Base-by-base conservation (phyloP, 1,140 invertebrate species). In the Plectus sambesii region DNA sequence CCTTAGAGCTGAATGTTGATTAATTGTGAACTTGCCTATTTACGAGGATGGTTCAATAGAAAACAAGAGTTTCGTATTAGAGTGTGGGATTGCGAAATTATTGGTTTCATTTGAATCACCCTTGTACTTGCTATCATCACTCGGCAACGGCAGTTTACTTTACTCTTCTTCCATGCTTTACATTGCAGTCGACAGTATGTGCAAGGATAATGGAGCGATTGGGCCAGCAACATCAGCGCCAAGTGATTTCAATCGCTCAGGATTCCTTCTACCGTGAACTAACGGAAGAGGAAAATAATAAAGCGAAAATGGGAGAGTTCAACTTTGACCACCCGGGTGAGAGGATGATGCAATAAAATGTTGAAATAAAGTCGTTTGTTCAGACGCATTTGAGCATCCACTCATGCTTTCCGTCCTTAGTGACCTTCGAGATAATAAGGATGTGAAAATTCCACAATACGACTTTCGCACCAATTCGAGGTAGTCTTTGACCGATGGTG, bases 271-370 rank as follows among this genome's bases (percentile, higher is more conserved):
- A 97, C 71, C 78, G 84, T 40, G 80, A 87, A 53, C 75, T 98
- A 20, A 82, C 79, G 9, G 73, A 78, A 1, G 79, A 81, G 8
- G 87, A 97, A 68, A 82, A 82, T 62, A 62, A 78, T 0, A 81
- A 81, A 66, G 90, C 89, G n/a, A 78, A 81, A 42, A 82, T 83
- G 61, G 90, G 92, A 39, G 79, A 85, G 51, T 97, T 85, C 63
- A 93, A 98, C 74, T 98, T 97, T 74, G 92, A 98, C 73, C 92
- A 98, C 76, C 92, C 92, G 22, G n/a, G n/a, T n/a, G n/a, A n/a
- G n/a, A n/a, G n/a, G n/a, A n/a, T n/a, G n/a, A n/a, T n/a, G n/a
- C n/a, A n/a, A n/a, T n/a, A n/a, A n/a, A n/a, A n/a, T n/a, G n/a
- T n/a, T n/a, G n/a, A n/a, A n/a, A n/a, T n/a, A n/a, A n/a, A n/a